phyloP scores from a whole-genome alignment of 1,140 invertebrate species.

The Zaprionus inermis region DNA sequence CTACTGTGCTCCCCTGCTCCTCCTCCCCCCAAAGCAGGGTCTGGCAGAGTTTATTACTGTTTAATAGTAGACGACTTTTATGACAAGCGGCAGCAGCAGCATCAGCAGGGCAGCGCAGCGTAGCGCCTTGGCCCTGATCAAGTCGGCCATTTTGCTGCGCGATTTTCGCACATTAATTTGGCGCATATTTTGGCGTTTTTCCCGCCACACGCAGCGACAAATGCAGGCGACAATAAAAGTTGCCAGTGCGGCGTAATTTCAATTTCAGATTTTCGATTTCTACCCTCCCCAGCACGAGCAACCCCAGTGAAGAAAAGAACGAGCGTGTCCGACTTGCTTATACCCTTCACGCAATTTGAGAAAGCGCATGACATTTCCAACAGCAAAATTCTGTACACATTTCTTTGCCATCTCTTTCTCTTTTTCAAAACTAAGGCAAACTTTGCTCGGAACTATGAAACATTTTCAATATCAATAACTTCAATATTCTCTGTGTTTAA shows the following conservation, averaged over 20 bases:
- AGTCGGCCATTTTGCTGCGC: slow-evolving; percentile 43
- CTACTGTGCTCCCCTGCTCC: slow-evolving; percentile 42
- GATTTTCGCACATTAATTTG: slow-evolving; percentile 74
- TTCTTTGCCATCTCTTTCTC: too few species aligned
- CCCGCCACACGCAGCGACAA: slow-evolving; percentile 27
- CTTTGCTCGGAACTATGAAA: too few species aligned
- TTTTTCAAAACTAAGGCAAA: too few species aligned
- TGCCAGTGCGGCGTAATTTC: slow-evolving; percentile 70
- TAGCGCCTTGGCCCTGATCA: background rate
- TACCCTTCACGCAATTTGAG: too few species aligned
- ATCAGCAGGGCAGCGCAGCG: background rate
- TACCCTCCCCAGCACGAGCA: slow-evolving; percentile 11
- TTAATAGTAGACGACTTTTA: slow-evolving; percentile 75
- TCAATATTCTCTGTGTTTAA: too few species aligned
- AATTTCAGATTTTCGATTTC: slow-evolving; percentile 65
- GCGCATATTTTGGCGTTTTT: slow-evolving; percentile 6
- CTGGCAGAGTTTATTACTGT: slow-evolving; percentile 67
- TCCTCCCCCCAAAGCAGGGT: slow-evolving; percentile 1
- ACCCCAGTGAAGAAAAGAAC: slow-evolving; percentile 5
- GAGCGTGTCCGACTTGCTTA: too few species aligned
- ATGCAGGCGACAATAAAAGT: slow-evolving; percentile 63
- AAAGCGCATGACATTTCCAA: too few species aligned
- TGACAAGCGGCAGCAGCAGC: too few species aligned
- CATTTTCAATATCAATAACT: too few species aligned
- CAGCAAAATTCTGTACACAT: too few species aligned